Conservation (phyloP, 1,140 invertebrate genomes). For the Macrobrachium nipponense region DNA sequence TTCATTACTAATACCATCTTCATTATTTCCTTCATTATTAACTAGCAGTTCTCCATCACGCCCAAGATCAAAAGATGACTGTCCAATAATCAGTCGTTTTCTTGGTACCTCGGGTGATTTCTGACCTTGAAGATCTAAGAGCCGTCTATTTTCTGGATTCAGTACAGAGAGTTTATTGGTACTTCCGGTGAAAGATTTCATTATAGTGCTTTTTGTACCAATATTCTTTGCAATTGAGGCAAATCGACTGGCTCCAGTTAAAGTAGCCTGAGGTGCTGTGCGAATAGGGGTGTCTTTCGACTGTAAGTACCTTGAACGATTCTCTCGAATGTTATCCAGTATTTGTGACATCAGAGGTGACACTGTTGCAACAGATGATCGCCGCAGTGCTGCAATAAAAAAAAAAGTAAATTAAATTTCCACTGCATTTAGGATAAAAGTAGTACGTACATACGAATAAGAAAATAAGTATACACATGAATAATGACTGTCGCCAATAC, state of each 20-base stretch:
- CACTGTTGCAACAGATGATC: slow-evolving; percentile 45
- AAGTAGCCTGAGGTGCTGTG: background rate
- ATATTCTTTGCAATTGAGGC: slow-evolving; percentile 44
- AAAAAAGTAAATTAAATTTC: slow-evolving; percentile 3
- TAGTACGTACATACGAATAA: background rate
- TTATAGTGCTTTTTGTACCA: slow-evolving; percentile 12
- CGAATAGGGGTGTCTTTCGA: background rate
- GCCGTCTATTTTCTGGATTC: slow-evolving; percentile 59
- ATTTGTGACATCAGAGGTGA: slow-evolving; percentile 50
- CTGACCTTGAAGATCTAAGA: slow-evolving; percentile 58
- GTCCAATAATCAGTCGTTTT: slow-evolving; percentile 60
- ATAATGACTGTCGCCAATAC: no score
- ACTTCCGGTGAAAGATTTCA: slow-evolving; percentile 9
- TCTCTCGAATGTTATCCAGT: slow-evolving; percentile 48
- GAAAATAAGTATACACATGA: background rate
- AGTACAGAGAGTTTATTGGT: slow-evolving; percentile 41
- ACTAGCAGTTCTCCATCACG: slow-evolving; percentile 51
- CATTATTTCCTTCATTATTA: slow-evolving; percentile 32
- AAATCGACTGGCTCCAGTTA: slow-evolving; percentile 36
- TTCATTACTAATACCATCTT: background rate
- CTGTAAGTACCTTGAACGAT: background rate
- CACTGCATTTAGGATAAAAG: background rate
- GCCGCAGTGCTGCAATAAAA: slow-evolving; percentile 34
- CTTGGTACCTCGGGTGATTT: slow-evolving; percentile 56
- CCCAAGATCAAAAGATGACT: slow-evolving; percentile 55